Conservation (phyloP, 2,888 invertebrate species). For the Microdon myrmicae region DNA sequence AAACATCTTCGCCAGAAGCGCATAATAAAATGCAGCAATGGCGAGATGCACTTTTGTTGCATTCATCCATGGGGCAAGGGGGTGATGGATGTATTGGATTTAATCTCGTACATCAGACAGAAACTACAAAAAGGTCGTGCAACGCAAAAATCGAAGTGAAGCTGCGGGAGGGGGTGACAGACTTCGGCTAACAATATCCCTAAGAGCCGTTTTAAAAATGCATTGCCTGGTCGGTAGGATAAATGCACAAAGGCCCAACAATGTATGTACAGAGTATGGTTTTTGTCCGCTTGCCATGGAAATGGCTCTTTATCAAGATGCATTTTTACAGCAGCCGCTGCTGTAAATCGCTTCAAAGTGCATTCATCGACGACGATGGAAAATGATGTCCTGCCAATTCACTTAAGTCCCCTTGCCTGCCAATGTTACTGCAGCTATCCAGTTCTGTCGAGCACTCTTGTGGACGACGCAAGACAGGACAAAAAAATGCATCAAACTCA, state of each 20-base stretch:
- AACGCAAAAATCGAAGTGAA: constrained; percentile 1
- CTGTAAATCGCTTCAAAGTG: constrained; percentile 39
- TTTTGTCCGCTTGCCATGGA: constrained; percentile 15
- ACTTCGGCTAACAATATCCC: constrained; percentile 23
- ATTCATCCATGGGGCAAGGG: constrained; percentile 18
- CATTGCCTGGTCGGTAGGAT: constrained; percentile 24
- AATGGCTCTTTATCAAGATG: constrained; percentile 29
- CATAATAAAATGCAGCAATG: constrained; percentile 19
- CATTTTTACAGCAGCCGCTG: constrained; percentile 39
- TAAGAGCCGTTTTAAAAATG: constrained; percentile 36
- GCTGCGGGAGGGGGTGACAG: too few relatives aligned
- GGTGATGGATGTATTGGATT: constrained; percentile 15
- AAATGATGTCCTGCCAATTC: constrained; percentile 49
- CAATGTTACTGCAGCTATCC: neutral
- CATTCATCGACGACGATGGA: constrained; percentile 39
- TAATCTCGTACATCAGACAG: constrained; percentile 23
- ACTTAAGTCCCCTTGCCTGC: constrained; percentile 23
- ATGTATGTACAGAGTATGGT: constrained; percentile 5
- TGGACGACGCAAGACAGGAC: constrained; percentile 17
- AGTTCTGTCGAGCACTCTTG: constrained; percentile 11
- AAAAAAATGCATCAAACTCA: constrained; percentile 32
- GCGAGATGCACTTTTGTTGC: constrained; percentile 34
- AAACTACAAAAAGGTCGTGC: neutral
- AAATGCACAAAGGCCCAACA: constrained; percentile 26
- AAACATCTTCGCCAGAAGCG: constrained; percentile 15